Evolutionary conservation across 2,113 vertebrate genomes (phyloP), one percentile per base, ranked within the genome.

Genomic region (Rhinichthys klamathensis): DNA sequence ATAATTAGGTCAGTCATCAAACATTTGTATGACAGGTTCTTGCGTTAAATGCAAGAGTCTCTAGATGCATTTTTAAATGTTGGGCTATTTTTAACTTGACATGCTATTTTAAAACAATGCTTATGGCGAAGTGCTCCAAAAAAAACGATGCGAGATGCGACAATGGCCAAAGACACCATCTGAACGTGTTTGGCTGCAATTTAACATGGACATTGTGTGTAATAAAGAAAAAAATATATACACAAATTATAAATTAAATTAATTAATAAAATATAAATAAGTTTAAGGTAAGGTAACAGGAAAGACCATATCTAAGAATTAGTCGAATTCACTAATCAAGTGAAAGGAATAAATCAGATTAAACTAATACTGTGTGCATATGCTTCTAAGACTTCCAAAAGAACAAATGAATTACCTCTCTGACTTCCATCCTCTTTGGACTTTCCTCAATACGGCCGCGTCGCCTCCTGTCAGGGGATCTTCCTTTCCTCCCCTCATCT

Each of bases 401-500:
- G 13, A 12, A 49, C 16, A 44, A 51, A 51, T 51, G 1, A 15
- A 27, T 86, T 73, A 95, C 94, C 90, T 87, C 85, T 12, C 91
- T 90, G 0, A 89, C 84, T 58, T 67, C 86, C 10, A 72, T 88
- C 32, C 65, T 88, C 1, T 84, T 90, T 0, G 91, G 89, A 35
- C 91, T 92, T 32, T 75, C 87, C 11, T 92, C 91, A 69, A 91
- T 89, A 7, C 80, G 74, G 2, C 83, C 91, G 0, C 78, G 85
- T 2, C 89, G 85, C 82, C 91, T 92, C 58, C 91, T 88, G 15
- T 91, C 93, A 2, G 93, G 90, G 0, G 94, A 93, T 77, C 91
- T 86, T 1, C 90, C 92, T 61, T 89, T 93, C 38, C 92, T 86
- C 0, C 84, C 86, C 32, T 91, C 91, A 9, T 89, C 92, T 1